Evolutionary conservation across 2,888 invertebrate species (phyloP).

Genomic region (Sphinx pinastri): DNA sequence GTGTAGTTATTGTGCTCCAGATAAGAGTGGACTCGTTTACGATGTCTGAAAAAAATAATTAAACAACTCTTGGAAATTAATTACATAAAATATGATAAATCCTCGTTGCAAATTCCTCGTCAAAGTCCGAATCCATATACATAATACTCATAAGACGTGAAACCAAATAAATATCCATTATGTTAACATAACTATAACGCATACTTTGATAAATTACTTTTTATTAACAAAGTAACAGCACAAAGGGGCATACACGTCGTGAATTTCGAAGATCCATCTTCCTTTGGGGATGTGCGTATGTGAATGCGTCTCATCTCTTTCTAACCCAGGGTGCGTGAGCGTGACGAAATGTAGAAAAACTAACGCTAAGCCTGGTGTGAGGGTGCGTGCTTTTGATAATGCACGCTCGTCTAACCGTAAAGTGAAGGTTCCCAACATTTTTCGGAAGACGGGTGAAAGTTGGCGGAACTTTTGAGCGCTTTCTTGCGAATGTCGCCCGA

Average conservation of each 20-base stretch:
- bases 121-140: not conserved
- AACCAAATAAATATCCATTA: constrained; percentile 12
- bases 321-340: not conserved
- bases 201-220: constrained; percentile 31
- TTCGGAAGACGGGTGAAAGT: not conserved
- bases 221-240: constrained; percentile 13
- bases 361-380: constrained; percentile 34
- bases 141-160: not conserved
- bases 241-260: constrained; percentile 11
- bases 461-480: constrained; percentile 4
- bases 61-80: not conserved
- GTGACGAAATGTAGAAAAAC: constrained; percentile 22
- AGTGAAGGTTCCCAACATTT: constrained; percentile 33
- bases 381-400: constrained; percentile 36
- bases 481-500: constrained; percentile 7
- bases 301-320: constrained; percentile 13
- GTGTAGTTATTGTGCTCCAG: too few relatives aligned
- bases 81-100: not conserved
- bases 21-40: too few relatives aligned
- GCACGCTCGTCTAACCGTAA: constrained; percentile 39
- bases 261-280: constrained; percentile 22
- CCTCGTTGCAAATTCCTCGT: not conserved
- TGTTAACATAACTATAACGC: constrained; percentile 26
- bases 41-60: not conserved
- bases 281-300: constrained; percentile 13